Evolutionary conservation across 2,113 vertebrate species (phyloP), one percentile per base, ranked within the genome.

Genomic region (Alosa alosa): DNA sequence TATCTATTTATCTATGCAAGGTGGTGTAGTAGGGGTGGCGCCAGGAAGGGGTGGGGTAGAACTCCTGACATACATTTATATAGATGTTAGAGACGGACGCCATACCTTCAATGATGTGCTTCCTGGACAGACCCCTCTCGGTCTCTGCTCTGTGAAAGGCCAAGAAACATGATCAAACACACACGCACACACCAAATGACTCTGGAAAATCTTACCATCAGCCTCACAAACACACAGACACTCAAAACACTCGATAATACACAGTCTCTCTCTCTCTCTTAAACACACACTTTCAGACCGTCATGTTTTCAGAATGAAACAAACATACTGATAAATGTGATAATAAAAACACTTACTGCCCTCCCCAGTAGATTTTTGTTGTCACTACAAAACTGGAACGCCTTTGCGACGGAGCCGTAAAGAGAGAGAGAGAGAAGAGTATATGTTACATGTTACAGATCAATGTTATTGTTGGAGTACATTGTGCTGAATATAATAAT

Each of bases 61-160:
- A 31, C 31, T 1, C 31, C 31, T 31, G 31, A 31, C 31, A 31
- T 31, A 31, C 31, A 31, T 31, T 0, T 31, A 31, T 31, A 31
- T 31, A 31, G 31, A 64, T 46, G 41, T 25, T 3, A 45, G 31
- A 18, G 60, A 85, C 57, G 39, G 5, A 52, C 31, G 9, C 25
- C 39, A 5, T 88, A 97, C 96, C 96, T 91, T 97, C 96, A 5
- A 97, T 96, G 81, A 97, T 96, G 91, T 97, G 96, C 91, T 97
- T 97, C 87, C 96, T 93, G 2, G 96, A 97, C 88, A 97, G 91
- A 20, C 96, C 96, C 81, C 95, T 91, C 89, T 97, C 96, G 0
- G 96, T 97, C 92, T 97, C 96, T 15, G 96, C 96, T 86, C 96
- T 97, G 92, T 10, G 31, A 13, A 78, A 85, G 83, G 86, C 22